Evolutionary conservation across 2,113 vertebrate species (phyloP).

Genomic region (Morone saxatilis): DNA sequence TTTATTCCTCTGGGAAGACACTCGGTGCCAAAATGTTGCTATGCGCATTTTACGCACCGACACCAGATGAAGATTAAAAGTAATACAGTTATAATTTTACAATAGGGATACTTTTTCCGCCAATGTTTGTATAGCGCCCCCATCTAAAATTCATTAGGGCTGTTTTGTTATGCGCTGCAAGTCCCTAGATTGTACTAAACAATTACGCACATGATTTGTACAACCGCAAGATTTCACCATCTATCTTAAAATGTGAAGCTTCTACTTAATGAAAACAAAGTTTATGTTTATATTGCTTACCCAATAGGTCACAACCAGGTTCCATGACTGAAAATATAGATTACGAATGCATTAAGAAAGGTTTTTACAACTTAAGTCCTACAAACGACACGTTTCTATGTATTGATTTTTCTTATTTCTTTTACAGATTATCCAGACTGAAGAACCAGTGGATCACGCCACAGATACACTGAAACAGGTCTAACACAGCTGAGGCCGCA

Average conservation of each 20-base stretch:
- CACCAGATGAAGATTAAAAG: neutral
- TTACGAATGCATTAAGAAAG: neutral
- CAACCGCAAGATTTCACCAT: neutral
- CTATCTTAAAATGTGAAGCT: neutral
- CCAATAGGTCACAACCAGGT: neutral
- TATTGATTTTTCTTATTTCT: conserved; percentile 28
- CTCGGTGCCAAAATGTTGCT: conserved; percentile 2
- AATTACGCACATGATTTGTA: neutral
- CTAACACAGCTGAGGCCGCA: conserved; percentile 40
- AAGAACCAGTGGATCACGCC: conserved; percentile 47
- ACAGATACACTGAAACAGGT: conserved; percentile 38
- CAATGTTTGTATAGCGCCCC: neutral
- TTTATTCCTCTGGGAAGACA: neutral
- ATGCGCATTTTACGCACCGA: conserved; percentile 52
- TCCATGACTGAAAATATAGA: neutral
- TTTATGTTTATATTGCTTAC: neutral
- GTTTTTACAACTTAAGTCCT: neutral
- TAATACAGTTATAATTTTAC: neutral
- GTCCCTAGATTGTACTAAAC: neutral
- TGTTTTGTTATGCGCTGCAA: neutral
- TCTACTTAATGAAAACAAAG: neutral
- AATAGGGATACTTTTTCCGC: neutral
- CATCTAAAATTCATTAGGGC: neutral
- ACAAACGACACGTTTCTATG: neutral
- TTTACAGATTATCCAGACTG: conserved; percentile 62